phyloP scores from a whole-genome alignment of 2,888 invertebrate species.

The Pollenia griseotomentosa region DNA sequence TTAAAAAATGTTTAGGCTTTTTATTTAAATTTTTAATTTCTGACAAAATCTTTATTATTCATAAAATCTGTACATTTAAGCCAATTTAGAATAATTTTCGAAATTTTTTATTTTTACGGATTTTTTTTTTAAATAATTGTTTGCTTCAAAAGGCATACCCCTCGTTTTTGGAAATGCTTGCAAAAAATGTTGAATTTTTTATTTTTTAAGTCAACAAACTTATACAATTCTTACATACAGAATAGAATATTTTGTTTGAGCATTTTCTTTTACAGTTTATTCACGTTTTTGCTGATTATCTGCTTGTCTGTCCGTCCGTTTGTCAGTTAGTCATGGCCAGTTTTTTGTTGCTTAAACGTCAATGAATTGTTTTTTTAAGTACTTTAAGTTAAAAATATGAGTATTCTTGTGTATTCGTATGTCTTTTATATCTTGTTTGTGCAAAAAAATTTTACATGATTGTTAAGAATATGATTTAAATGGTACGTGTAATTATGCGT shows the following conservation, averaged over 20 bases:
- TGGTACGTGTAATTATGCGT: slow-evolving; percentile 67
- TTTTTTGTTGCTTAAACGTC: slow-evolving; percentile 37
- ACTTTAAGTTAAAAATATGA: neutral
- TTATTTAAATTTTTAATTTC: neutral
- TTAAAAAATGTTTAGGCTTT: too few species aligned
- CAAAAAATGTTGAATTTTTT: slow-evolving; percentile 2
- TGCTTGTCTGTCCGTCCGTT: slow-evolving; percentile 16
- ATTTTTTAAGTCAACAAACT: slow-evolving; percentile 17
- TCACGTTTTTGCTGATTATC: slow-evolving; percentile 31
- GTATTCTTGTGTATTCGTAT: neutral
- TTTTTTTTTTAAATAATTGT: neutral
- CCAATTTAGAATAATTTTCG: neutral
- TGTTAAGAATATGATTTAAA: slow-evolving; percentile 45
- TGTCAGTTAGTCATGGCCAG: neutral
- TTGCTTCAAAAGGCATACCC: slow-evolving; percentile 14
- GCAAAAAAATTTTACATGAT: neutral
- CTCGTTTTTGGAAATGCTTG: slow-evolving; percentile 25
- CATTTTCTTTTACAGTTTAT: slow-evolving; percentile 32
- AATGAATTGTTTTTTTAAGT: slow-evolving; percentile 58
- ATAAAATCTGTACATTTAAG: neutral
- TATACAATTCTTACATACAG: neutral
- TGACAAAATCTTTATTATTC: neutral
- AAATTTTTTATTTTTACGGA: neutral
- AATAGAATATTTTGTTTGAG: neutral
- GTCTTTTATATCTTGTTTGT: neutral